A percentile compares a stretch with the other conserved stretches of the same genome.
phyloP scores from a whole-genome alignment of 2,797 vertebrate genomes.

The Leuciscus waleckii region DNA sequence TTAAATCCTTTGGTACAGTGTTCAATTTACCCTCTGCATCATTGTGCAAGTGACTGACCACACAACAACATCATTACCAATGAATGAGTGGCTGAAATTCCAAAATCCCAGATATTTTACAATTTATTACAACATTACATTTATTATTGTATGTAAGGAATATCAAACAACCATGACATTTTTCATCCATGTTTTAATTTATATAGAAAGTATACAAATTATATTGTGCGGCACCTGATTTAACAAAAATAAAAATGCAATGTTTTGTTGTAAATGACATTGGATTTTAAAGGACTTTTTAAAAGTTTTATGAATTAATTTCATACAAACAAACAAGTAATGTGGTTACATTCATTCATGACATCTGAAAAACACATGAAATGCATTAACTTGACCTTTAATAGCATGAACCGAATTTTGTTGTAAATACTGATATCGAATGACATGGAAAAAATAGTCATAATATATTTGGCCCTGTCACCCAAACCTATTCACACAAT shows the following conservation, averaged over 20 bases:
- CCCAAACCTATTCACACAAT: not conserved
- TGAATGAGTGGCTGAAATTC: not conserved
- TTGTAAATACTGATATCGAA: not conserved
- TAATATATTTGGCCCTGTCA: accelerated
- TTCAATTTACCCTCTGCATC: not conserved
- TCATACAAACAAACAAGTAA: not conserved
- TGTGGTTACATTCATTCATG: not conserved
- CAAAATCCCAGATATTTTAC: not conserved
- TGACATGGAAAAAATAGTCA: not conserved
- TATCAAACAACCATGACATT: not conserved
- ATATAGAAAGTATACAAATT: not conserved
- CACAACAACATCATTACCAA: not conserved
- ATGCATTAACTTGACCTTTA: not conserved
- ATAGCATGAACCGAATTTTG: not conserved
- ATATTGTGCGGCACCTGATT: not conserved
- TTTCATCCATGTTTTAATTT: not conserved
- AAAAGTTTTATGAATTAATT: not conserved
- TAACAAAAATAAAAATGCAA: not conserved
- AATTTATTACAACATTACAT: not conserved
- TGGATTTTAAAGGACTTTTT: not conserved
- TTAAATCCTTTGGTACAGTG: not conserved
- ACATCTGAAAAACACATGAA: not conserved
- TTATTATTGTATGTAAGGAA: not conserved
- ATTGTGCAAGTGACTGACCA: not conserved
- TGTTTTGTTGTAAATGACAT: not conserved